Base-by-base conservation (phyloP, 1,140 invertebrate species). In the Phthorimaea operculella region DNA sequence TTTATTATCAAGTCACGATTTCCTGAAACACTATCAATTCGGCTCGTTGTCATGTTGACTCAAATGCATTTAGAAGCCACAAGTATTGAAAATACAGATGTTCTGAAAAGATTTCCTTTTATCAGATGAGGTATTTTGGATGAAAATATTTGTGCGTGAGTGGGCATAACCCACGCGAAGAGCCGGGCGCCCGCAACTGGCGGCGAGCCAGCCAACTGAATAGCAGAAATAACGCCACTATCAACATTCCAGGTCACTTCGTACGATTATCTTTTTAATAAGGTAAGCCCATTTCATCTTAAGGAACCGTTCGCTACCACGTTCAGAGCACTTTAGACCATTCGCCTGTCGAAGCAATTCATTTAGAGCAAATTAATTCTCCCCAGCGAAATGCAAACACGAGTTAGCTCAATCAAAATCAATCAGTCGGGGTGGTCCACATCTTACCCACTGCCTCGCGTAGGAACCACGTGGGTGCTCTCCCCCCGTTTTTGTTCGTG, bases 171-270 rank as follows among this genome's bases (percentile, higher is more conserved):
- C 66, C 67, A 72, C 66, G 71, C 68, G 58, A 49, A 64, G 67
- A 71, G 70, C 70, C 71, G 70, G 68, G 21, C 74, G 74, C 62
- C 70, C 69, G 63, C 70, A 60, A 64, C 69, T 78, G 77, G 74
- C 74, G 54, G 34, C 45, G 54, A 60, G 75, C 76, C 72, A 76
- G 70, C 58, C 60, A 64, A 67, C 66, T 69, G 64, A 66, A 71
- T 66, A 70, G 71, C 73, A 77, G 71, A 75, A 78, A 80, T 80
- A 80, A 78, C 72, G 66, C 66, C 60, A 74, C 77, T 80, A 76
- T 80, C 74, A 78, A 74, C 74, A 80, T 80, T 78, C 77, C 75
- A 80, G 74, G 64, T 70, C 77, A 80, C 68, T 76, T 75, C 70
- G 60, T 70, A 69, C 54, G 66, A 76, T 76, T 76, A 76, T 74